Base-by-base conservation (phyloP, 2,113 vertebrate genomes). In the Lamprotornis superbus region DNA sequence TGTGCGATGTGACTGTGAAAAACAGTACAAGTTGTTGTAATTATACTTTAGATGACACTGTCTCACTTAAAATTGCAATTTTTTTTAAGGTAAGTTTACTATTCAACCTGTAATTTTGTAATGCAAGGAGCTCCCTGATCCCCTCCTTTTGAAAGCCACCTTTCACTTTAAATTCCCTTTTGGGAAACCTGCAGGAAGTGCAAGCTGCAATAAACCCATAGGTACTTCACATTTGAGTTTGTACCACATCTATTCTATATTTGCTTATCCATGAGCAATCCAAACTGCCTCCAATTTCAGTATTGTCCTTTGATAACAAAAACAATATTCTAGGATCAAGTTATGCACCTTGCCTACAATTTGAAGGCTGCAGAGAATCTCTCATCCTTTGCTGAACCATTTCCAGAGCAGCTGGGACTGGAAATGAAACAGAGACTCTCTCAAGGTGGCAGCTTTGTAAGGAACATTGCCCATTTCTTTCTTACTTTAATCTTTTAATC, bases 401-500 rank as follows among this genome's bases (percentile, higher is more conserved):
- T 83, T 31, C 35, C 39, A 75, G 47, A 67, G 57, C 75, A 75
- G 24, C 3, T 88, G 42, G 22, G 46, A 27, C 82, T 87, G 42
- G 56, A 74, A 84, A 74, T 8, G 22, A 52, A 74, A 21, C 3
- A 49, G 47, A 71, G 22, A n/a, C 20, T 46, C 59, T 40, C 57
- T 90, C 87, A 91, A 76, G 76, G 83, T 89, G 80, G 53, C 55
- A 70, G 33, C 55, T 73, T 47, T 50, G 23, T 8, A 47, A 46
- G 15, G 53, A 83, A 15, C 68, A 27, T 18, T 30, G 35, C 39
- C 63, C 15, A 15, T 89, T 91, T 63, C 44, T 59, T 83, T 55
- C 56, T 39, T n/a, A 25, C 25, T 73, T 88, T 86, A 76, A 91
- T 89, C 87, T 95, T 87, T 91, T 94, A 93, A 91, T 93, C 80